These are phyloP conservation scores for Gastracanthus pulcherrimus DNA, from an alignment of 2,888 invertebrate genomes.

Conservation along the genomic window DNA sequence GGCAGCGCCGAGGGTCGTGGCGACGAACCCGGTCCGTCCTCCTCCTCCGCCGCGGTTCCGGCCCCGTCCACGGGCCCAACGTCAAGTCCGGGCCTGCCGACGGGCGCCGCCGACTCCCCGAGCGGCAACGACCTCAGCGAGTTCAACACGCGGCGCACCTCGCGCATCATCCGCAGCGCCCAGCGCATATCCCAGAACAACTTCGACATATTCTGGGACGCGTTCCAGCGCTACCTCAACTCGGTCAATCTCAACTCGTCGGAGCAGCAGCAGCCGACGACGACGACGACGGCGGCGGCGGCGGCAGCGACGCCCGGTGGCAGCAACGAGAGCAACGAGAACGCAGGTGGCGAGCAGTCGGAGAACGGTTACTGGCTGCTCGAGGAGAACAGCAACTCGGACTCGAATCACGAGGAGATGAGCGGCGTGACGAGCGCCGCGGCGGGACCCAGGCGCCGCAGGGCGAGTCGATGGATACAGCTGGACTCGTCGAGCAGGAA, in stretches of 20 bases:
- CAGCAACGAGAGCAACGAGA: slow-evolving; percentile 59
- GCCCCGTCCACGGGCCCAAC: background rate
- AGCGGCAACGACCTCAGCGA: background rate
- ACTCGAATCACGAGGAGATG: slow-evolving; percentile 70
- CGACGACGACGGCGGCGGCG: too few species aligned
- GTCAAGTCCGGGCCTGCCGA: background rate
- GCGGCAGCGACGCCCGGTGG: background rate
- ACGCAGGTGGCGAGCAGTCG: slow-evolving; percentile 67
- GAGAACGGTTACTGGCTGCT: slow-evolving; percentile 73
- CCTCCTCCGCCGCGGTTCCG: background rate
- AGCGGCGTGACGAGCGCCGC: slow-evolving; percentile 58
- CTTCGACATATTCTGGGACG: slow-evolving; percentile 31
- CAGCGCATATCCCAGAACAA: slow-evolving; percentile 24
- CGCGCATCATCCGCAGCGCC: slow-evolving; percentile 4
- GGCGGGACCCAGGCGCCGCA: slow-evolving; percentile 63
- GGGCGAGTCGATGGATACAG: slow-evolving; percentile 72
- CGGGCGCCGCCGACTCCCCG: background rate
- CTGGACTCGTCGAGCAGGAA: slow-evolving; percentile 64
- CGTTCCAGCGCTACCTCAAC: slow-evolving; percentile 34
- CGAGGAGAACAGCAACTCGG: slow-evolving; percentile 73
- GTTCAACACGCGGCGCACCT: background rate
- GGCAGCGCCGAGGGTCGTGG: background rate
- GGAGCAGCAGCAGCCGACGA: too few species aligned
- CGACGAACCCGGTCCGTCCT: slow-evolving; percentile 15
- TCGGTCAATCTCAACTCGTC: background rate